These are phyloP conservation scores for Strigops habroptila DNA, from an alignment of 2,113 vertebrate species.

Conservation along the genomic window DNA sequence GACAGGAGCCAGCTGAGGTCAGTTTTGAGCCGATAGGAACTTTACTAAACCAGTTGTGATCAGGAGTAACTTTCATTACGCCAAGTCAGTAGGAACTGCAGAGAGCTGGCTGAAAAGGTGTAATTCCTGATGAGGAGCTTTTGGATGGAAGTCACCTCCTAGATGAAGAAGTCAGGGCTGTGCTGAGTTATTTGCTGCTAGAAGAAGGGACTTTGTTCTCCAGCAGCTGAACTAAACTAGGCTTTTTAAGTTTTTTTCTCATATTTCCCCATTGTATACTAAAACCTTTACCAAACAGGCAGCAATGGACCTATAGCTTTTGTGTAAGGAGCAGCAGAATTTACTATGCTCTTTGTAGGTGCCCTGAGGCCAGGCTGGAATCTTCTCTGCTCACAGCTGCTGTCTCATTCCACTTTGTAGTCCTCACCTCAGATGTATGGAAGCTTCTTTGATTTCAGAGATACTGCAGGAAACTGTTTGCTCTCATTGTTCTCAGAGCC, in stretches of 20 bases:
- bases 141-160: neutral
- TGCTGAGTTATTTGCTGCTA: neutral
- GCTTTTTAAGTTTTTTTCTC: neutral
- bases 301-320: neutral
- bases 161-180: neutral
- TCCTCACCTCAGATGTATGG: neutral
- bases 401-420: neutral
- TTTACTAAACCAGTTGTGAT: neutral
- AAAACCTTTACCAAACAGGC: neutral
- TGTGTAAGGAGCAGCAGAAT: neutral
- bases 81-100: constrained; percentile 9
- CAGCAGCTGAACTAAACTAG: neutral
- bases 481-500: neutral
- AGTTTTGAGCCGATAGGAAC: constrained; percentile 27
- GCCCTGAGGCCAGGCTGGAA: neutral
- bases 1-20: constrained; percentile 15
- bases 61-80: neutral
- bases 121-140: constrained; percentile 9
- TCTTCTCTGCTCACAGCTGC: neutral
- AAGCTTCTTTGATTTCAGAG: neutral
- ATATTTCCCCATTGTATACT: neutral
- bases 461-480: neutral
- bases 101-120: constrained; percentile 32
- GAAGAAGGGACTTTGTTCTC: neutral
- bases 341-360: neutral